phyloP scores from a whole-genome alignment of 2,113 vertebrate genomes.

The Haemorhous mexicanus region DNA sequence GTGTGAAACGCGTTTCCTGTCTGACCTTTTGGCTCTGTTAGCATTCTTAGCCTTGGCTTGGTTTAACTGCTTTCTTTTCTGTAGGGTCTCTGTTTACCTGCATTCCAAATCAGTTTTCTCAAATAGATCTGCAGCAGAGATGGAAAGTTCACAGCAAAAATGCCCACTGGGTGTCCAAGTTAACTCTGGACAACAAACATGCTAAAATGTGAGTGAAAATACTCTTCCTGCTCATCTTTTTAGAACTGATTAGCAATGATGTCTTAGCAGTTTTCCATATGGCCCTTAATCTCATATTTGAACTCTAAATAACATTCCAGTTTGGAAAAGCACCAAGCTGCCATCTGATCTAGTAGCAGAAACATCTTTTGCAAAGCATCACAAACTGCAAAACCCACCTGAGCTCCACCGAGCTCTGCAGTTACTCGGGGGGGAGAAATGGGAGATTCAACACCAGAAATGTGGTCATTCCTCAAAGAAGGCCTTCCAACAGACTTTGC shows the following conservation, averaged over 20 bases:
- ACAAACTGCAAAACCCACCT: neutral
- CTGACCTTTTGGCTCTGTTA: neutral
- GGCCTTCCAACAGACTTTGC: neutral
- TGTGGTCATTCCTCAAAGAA: neutral
- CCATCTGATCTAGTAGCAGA: neutral
- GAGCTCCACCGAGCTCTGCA: accelerated
- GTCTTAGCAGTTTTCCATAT: neutral
- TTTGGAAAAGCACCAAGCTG: neutral
- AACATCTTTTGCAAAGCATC: neutral
- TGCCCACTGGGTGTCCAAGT: accelerated
- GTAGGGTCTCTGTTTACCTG: neutral
- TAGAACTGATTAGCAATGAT: neutral
- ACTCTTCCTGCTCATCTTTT: neutral
- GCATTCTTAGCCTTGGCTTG: neutral
- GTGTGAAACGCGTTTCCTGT: neutral
- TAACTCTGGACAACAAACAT: neutral
- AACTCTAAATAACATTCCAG: neutral
- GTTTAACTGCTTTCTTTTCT: neutral
- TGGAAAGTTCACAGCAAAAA: neutral
- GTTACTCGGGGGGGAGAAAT: neutral
- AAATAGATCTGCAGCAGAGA: neutral
- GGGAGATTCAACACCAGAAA: neutral
- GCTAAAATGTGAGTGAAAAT: neutral
- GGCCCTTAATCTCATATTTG: neutral
- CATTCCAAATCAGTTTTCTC: neutral